Evolutionary conservation across 2,797 vertebrate species (phyloP).

Genomic region (Lophius americanus): DNA sequence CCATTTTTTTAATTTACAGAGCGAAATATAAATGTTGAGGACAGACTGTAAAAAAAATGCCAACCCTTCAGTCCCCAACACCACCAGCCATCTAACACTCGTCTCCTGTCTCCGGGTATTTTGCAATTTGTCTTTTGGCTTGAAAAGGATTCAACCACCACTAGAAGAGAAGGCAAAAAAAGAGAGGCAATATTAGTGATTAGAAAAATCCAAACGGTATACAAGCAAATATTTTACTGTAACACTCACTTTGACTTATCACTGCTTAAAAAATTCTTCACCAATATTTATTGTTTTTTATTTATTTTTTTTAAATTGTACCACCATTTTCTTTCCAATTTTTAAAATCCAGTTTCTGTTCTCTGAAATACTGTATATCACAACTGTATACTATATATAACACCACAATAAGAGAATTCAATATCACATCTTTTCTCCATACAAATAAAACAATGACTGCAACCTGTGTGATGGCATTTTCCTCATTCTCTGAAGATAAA

Average conservation of each 20-base stretch:
- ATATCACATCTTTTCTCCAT: background rate
- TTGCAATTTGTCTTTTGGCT: slow-evolving; percentile 17
- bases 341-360: background rate
- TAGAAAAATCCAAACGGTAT: background rate
- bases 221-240: background rate
- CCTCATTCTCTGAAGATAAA: background rate
- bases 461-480: background rate
- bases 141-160: slow-evolving; percentile 72
- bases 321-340: background rate
- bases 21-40: slow-evolving; percentile 74
- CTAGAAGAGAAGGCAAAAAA: slow-evolving; percentile 52
- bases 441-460: slow-evolving; percentile 15
- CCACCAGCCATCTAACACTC: slow-evolving; percentile 45
- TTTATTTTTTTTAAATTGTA: background rate
- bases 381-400: background rate
- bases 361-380: background rate
- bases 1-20: slow-evolving; percentile 74
- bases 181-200: slow-evolving; percentile 11
- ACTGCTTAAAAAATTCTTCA: background rate
- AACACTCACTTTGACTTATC: background rate
- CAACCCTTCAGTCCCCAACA: slow-evolving; percentile 39
- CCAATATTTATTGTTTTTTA: no score
- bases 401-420: no score
- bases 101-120: slow-evolving; percentile 16
- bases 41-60: slow-evolving; percentile 66